Evolutionary conservation across 1,140 invertebrate species (phyloP).

Genomic region (Lordiphosa stackelbergi): DNA sequence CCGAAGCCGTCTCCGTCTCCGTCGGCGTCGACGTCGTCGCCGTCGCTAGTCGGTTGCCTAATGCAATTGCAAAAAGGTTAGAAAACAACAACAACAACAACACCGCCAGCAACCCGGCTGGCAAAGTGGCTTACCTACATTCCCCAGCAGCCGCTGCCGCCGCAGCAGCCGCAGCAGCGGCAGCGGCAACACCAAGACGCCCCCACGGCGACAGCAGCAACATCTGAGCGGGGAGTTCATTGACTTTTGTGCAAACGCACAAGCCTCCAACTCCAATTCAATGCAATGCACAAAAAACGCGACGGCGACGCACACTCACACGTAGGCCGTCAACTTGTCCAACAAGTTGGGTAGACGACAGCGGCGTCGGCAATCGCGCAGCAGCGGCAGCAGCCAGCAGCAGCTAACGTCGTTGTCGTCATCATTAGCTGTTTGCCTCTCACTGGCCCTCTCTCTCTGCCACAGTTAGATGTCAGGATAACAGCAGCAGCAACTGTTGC

Average conservation of each 20-base stretch:
- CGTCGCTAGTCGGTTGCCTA: slow-evolving; percentile 46
- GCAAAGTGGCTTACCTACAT: slow-evolving; percentile 71
- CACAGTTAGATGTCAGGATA: slow-evolving; percentile 51
- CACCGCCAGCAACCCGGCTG: slow-evolving; percentile 48
- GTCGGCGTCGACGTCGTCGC: too few species aligned
- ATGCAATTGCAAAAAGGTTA: slow-evolving; percentile 71
- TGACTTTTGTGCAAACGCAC: slow-evolving; percentile 73
- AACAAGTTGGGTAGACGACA: slow-evolving; percentile 68
- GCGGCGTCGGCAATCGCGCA: slow-evolving; percentile 21
- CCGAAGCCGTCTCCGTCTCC: slow-evolving; percentile 1
- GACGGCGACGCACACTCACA: slow-evolving; percentile 37
- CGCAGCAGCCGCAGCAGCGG: slow-evolving; percentile 18
- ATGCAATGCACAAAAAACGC: slow-evolving; percentile 63
- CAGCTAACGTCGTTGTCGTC: slow-evolving; percentile 56
- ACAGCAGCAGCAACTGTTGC: slow-evolving; percentile 23
- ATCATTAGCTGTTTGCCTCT: slow-evolving; percentile 25
- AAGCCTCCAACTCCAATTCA: slow-evolving; percentile 68
- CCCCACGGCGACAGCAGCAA: slow-evolving; percentile 11
- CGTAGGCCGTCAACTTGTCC: slow-evolving; percentile 73
- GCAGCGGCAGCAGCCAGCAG: slow-evolving; percentile 20
- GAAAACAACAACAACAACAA: slow-evolving; percentile 59
- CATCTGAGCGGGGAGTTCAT: slow-evolving; percentile 55
- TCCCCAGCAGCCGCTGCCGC: slow-evolving; percentile 32
- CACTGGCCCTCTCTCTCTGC: slow-evolving; percentile 21
- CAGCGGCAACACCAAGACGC: slow-evolving; percentile 27